Base-by-base conservation (phyloP, 37 sponge, comb jelly and placozoan species). In the Halichondria panicea region DNA sequence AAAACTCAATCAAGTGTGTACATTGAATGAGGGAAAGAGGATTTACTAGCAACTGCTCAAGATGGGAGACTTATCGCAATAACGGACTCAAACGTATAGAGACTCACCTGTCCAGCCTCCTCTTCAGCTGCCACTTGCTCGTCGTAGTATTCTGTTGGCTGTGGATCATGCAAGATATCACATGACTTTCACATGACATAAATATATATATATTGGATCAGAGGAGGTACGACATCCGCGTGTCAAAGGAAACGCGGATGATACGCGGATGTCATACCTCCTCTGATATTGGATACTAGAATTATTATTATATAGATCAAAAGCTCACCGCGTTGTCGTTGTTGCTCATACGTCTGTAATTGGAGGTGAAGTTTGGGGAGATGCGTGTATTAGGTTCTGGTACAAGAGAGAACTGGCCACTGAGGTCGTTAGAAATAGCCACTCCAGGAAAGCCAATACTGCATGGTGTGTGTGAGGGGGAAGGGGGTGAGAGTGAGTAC, bases 81-180 rank as follows among this genome's bases (percentile, higher is more conserved):
- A n/a, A n/a, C n/a, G n/a, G n/a, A n/a, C n/a, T n/a, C n/a, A n/a
- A n/a, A n/a, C n/a, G n/a, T n/a, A 78, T 50, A 21, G 53, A 66
- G 28, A 78, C n/a, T n/a, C n/a, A n/a, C 71, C 2, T 77, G 35
- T 22, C 72, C 59, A 18, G 69, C 71, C 11, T 39, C 33, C 41
- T 89, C 89, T 48, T 77, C 80, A 11, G 30, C 35, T 36, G 84
- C 84, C 22, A 74, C 65, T 42, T 36, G 60, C 12, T 83, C 75
- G 38, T 89, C 89, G 32, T 83, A 89, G 53, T 83, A 83, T 30
- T 89, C 89, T 70, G 55, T 63, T 15, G 80, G 80, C 89, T 89
- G 70, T 28, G 28, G n/a, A n/a, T n/a, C 11, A 43, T n/a, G 59
- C 36, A 31, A 31, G 36, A 41, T 40, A 2, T 28, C 63, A 39